Conservation (phyloP, 2,797 vertebrate genomes). For the Oreochromis mossambicus region DNA sequence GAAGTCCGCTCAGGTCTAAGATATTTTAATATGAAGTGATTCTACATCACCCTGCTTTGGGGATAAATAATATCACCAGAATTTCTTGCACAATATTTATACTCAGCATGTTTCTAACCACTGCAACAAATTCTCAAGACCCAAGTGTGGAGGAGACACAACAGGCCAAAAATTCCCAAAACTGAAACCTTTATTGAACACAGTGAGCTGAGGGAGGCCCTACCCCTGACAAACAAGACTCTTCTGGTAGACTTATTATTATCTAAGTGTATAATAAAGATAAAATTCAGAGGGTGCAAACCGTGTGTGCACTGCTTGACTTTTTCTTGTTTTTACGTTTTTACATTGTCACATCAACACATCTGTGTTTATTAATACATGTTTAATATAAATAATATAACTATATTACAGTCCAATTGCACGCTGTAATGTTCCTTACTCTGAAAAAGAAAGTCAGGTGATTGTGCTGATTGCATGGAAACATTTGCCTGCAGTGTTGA, state of each 20-base stretch:
- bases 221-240: not conserved
- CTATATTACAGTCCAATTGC: not conserved
- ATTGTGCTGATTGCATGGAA: not conserved
- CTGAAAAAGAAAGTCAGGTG: rapidly evolving
- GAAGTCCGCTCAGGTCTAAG: not conserved
- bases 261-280: not conserved
- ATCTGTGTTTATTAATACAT: not conserved
- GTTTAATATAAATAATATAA: not conserved
- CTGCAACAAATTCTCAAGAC: too few species aligned
- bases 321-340: rapidly evolving
- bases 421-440: rapidly evolving
- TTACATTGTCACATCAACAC: not conserved
- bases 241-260: not conserved
- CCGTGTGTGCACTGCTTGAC: not conserved
- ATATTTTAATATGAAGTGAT: not conserved
- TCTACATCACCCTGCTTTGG: not conserved
- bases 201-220: not conserved
- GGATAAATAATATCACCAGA: not conserved
- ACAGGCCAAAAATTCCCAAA: not conserved
- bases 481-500: not conserved
- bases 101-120: too few species aligned
- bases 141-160: not conserved
- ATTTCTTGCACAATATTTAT: too few species aligned
- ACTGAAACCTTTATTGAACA: not conserved
- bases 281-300: not conserved